Evolutionary conservation across 1,140 invertebrate species (phyloP).

Genomic region (Eumeta japonica): DNA sequence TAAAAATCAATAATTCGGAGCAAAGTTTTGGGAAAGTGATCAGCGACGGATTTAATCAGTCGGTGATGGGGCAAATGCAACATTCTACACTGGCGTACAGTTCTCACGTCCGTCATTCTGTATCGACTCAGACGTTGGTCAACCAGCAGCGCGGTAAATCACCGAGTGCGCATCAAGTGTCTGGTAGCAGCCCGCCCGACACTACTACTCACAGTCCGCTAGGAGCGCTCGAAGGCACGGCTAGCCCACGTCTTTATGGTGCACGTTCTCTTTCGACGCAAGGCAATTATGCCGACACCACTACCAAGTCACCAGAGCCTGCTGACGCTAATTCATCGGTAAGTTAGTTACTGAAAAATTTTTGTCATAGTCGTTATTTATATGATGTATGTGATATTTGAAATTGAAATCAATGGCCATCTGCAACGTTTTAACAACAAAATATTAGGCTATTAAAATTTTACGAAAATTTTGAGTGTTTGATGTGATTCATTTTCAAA

Average conservation of each 20-base stretch:
- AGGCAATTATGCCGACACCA: constrained; percentile 55
- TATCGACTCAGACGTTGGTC: constrained; percentile 71
- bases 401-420: too few species aligned
- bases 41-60: too few species aligned
- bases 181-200: constrained; percentile 66
- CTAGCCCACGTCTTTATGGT: constrained; percentile 55
- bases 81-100: too few species aligned
- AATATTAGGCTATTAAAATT: too few species aligned
- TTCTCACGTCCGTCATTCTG: constrained; percentile 67
- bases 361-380: background rate
- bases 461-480: too few species aligned
- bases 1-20: too few species aligned
- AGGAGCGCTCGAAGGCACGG: constrained; percentile 31
- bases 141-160: constrained; percentile 58
- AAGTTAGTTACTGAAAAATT: constrained; percentile 12
- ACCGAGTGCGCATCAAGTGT: constrained; percentile 38
- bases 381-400: too few species aligned
- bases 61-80: too few species aligned
- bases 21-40: too few species aligned
- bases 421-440: too few species aligned
- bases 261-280: constrained; percentile 54
- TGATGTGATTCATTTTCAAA: too few species aligned
- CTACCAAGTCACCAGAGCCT: constrained; percentile 49
- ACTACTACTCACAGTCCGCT: constrained; percentile 78
- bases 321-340: constrained; percentile 49